These are phyloP conservation scores for Scotopteryx bipunctaria DNA, from an alignment of 2,888 invertebrate genomes.

Conservation along the genomic window DNA sequence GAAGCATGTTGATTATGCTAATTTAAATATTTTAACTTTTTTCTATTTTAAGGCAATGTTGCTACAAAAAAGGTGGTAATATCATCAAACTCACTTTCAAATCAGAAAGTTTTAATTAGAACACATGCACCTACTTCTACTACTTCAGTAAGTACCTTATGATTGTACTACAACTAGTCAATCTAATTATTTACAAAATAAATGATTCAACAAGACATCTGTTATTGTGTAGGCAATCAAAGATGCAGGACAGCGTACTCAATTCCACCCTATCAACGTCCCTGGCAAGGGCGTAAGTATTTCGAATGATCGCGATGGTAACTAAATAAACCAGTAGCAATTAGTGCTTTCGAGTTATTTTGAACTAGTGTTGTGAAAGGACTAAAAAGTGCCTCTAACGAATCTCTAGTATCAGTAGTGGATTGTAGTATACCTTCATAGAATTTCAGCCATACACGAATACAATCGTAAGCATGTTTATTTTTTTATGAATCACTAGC, in stretches of 20 bases:
- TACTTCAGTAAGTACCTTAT: slow-evolving; percentile 49
- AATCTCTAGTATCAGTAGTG: no score
- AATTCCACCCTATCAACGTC: slow-evolving; percentile 88
- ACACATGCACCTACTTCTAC: slow-evolving; percentile 51
- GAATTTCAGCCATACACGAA: no score
- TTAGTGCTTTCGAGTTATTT: no score
- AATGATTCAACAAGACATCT: neutral
- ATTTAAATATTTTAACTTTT: neutral
- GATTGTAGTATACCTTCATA: no score
- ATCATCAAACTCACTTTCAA: slow-evolving; percentile 46
- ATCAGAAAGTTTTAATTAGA: slow-evolving; percentile 65
- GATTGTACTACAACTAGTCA: neutral
- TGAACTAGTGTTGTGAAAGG: no score
- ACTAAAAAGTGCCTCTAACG: no score
- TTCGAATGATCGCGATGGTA: no score
- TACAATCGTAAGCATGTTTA: no score
- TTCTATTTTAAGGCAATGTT: slow-evolving; percentile 37
- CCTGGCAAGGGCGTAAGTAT: slow-evolving; percentile 84
- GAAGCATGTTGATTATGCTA: neutral
- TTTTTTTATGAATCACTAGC: no score
- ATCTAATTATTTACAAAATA: neutral
- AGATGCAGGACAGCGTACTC: slow-evolving; percentile 63
- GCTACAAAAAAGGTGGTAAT: slow-evolving; percentile 64
- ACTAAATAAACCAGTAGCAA: no score
- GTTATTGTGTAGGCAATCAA: slow-evolving; percentile 49